phyloP scores from a whole-genome alignment of 2,113 vertebrate species.

The Nycticebus coucang region DNA sequence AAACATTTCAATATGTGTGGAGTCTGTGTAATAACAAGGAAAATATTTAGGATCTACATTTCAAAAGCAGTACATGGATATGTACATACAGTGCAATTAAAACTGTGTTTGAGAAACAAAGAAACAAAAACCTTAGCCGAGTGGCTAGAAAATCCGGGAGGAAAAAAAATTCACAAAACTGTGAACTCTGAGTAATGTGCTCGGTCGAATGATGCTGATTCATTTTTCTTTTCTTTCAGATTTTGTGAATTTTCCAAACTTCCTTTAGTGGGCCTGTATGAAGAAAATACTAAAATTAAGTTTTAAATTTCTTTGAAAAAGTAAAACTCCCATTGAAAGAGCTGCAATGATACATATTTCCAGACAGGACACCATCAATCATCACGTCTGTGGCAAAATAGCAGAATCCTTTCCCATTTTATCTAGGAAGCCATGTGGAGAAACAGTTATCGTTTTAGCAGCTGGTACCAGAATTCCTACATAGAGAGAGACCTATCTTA shows the following conservation, averaged over 20 bases:
- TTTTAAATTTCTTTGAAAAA: conserved; percentile 3
- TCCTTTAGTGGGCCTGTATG: neutral
- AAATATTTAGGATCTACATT: neutral
- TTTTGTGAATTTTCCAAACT: neutral
- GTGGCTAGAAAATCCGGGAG: neutral
- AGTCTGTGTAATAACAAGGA: neutral
- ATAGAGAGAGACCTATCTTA: neutral
- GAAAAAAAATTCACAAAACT: neutral
- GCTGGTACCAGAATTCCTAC: conserved; percentile 22
- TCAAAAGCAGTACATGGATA: neutral
- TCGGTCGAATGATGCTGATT: neutral
- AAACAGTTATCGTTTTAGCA: conserved; percentile 4
- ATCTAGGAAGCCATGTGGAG: conserved; percentile 6
- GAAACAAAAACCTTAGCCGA: neutral
- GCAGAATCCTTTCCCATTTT: neutral
- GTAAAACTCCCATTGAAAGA: conserved; percentile 8
- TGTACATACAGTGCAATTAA: neutral
- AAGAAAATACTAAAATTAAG: neutral
- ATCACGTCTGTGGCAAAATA: neutral
- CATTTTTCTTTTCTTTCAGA: conserved; percentile 36
- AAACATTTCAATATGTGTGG: neutral
- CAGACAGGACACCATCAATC: neutral
- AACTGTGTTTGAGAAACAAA: neutral
- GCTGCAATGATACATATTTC: neutral
- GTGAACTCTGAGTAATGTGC: neutral